Base-by-base conservation (phyloP, 2,113 vertebrate genomes). In the Pelvicachromis taeniatus region DNA sequence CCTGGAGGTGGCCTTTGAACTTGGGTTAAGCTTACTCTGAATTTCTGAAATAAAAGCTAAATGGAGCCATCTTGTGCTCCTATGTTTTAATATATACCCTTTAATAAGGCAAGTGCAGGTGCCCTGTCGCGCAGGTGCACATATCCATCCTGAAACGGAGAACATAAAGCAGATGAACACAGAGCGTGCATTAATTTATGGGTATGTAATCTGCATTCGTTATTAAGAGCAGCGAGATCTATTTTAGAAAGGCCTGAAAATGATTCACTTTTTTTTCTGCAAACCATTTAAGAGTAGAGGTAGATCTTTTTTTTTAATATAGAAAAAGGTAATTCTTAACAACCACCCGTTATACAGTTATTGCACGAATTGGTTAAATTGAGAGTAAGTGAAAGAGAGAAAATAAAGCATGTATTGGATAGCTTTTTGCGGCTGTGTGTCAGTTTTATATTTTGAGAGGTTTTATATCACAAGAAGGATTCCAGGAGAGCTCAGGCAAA, bases 11-110 rank as follows among this genome's bases (percentile, higher is more conserved):
- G 94, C 95, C 96, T 96, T 94, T 96, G 95, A 95, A 95, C 95
- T 40, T 9, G 88, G 95, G 96, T 96, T 96, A 95, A 95, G 93
- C 94, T 95, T 92, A 89, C 93, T 89, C 91, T 94, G 93, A 96
- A 96, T 96, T 95, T 95, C 91, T 93, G 90, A 95, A 95, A 96
- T 96, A 96, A 96, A 96, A 95, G 93, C 94, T 94, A 96, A 96
- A 96, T 96, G 94, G 91, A 95, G 91, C 93, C 92, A 95, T 95
- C 94, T 92, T 91, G 82, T 33, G 88, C 92, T 81, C 82, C 88
- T 70, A 65, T 90, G 89, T 95, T 94, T 96, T 94, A 96, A 95
- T 95, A 95, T 95, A 96, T 96, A 86, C 94, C 94, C 93, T 95
- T 95, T 95, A 94, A 95, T 96, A 96, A 95, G 93, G 93, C 91